Evolutionary conservation across 1,140 invertebrate genomes (phyloP), one percentile per base, ranked within the genome.

Genomic region (Apolygus lucorum): DNA sequence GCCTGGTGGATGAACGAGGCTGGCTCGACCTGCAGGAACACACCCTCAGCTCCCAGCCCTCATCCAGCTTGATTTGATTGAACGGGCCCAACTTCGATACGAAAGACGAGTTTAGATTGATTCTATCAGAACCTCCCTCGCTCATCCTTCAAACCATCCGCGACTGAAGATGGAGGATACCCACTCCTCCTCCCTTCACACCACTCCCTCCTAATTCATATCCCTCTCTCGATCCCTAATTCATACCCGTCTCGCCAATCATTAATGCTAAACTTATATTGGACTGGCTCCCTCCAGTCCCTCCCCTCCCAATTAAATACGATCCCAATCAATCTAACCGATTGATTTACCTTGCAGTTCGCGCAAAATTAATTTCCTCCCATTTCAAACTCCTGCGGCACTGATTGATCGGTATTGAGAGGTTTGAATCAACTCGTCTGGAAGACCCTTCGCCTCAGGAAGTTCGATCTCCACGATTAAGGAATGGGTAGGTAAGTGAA

Each of bases 101-200:
- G 34, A 49, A n/a, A 49, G 34, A 49, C 34, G 34, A 49, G 34
- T 49, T n/a, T 49, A 49, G 34, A 49, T 49, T 49, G 34, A 49
- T 49, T 49, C 34, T 17, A 17, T 49, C 34, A 49, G 34, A n/a
- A n/a, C n/a, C n/a, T n/a, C n/a, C n/a, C n/a, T n/a, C n/a, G n/a
- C n/a, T n/a, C n/a, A n/a, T n/a, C n/a, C n/a, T n/a, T n/a, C n/a
- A n/a, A n/a, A n/a, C n/a, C n/a, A n/a, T n/a, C n/a, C n/a, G n/a
- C n/a, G n/a, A n/a, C n/a, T n/a, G n/a, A n/a, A n/a, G n/a, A n/a
- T n/a, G n/a, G n/a, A n/a, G n/a, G n/a, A n/a, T n/a, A n/a, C n/a
- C n/a, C n/a, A n/a, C n/a, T n/a, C n/a, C n/a, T n/a, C n/a, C n/a
- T n/a, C n/a, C n/a, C n/a, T n/a, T n/a, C n/a, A n/a, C n/a, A n/a